Evolutionary conservation across 2,113 vertebrate genomes (phyloP).

Genomic region (Ictidomys tridecemlineatus): DNA sequence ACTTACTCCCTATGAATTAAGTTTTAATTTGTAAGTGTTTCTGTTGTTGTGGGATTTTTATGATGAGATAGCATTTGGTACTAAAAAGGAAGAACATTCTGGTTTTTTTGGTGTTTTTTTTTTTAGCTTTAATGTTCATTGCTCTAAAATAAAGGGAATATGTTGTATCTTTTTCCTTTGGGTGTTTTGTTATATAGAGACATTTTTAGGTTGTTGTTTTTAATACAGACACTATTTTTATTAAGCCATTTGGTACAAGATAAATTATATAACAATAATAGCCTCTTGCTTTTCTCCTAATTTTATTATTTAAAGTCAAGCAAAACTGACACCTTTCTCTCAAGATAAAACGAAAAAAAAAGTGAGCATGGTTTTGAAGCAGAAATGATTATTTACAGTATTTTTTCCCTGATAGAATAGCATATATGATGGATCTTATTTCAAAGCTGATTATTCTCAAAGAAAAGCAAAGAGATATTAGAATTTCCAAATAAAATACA

Average conservation of each 20-base stretch:
- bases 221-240: conserved; percentile 72
- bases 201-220: conserved; percentile 47
- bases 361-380: conserved; percentile 31
- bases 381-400: conserved; percentile 56
- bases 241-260: conserved; percentile 61
- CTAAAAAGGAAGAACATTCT: conserved; percentile 60
- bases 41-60: not conserved
- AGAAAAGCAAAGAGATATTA: conserved; percentile 35
- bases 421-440: conserved; percentile 51
- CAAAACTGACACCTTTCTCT: conserved; percentile 34
- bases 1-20: conserved; percentile 46
- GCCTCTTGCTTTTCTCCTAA: conserved; percentile 62
- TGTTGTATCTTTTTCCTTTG: conserved; percentile 5
- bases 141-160: conserved; percentile 65
- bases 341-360: not conserved
- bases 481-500: conserved; percentile 71
- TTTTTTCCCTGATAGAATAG: not conserved
- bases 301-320: conserved; percentile 75
- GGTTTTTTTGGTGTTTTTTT: conserved; percentile 42
- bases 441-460: conserved; percentile 68
- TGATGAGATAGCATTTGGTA: conserved; percentile 39
- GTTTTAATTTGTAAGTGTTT: not conserved
- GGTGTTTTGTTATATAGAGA: not conserved
- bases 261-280: not conserved
- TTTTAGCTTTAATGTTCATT: conserved; percentile 36